Evolutionary conservation across 2,113 vertebrate species (phyloP).

Genomic region (Cyprinodon brontotheroides): DNA sequence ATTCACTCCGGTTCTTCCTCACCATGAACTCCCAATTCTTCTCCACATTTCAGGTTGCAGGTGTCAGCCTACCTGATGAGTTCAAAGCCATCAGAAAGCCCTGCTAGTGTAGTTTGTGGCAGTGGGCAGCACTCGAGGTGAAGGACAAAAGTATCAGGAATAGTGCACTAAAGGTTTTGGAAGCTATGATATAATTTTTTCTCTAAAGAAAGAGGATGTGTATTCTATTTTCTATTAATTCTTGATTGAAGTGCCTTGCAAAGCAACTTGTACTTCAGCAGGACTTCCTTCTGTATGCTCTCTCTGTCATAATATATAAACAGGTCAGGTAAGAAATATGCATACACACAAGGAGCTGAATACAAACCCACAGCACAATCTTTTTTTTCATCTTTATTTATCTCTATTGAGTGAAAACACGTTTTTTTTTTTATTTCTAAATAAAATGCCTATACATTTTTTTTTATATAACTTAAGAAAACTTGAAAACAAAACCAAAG

Average conservation of each 20-base stretch:
- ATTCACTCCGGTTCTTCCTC: conserved; percentile 59
- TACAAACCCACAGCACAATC: not conserved
- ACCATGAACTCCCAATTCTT: conserved; percentile 58
- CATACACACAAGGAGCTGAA: not conserved
- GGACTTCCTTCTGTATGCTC: no score
- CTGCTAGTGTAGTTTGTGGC: conserved; percentile 26
- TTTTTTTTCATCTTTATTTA: not conserved
- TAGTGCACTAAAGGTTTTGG: conserved; percentile 17
- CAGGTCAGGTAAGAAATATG: no score
- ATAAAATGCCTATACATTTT: not conserved
- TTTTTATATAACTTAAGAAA: not conserved
- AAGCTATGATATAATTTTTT: conserved; percentile 2
- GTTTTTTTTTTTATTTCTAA: not conserved
- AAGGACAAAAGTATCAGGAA: conserved; percentile 55
- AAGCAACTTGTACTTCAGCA: not conserved
- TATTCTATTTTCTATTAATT: not conserved
- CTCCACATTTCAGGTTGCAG: conserved; percentile 49
- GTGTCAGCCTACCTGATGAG: conserved; percentile 67
- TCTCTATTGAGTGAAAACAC: not conserved
- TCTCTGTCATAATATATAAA: no score
- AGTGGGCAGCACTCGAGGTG: conserved; percentile 32
- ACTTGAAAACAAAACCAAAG: not conserved
- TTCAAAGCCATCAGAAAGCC: conserved; percentile 73
- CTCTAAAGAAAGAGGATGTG: not conserved
- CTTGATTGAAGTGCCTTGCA: not conserved